Evolutionary conservation across 2,113 vertebrate species (phyloP).

Genomic region (Scopus umbretta): DNA sequence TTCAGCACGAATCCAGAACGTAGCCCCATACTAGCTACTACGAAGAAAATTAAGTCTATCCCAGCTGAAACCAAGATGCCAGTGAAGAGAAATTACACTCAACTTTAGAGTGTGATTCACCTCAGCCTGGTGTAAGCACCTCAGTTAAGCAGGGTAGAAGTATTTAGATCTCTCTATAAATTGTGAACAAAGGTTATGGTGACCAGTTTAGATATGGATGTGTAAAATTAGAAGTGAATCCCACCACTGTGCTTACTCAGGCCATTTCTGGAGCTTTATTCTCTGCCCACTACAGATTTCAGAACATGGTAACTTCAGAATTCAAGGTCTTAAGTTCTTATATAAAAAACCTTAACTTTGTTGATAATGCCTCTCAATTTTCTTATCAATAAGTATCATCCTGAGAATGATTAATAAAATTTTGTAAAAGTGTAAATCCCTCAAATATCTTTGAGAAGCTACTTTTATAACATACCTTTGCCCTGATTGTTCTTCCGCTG

Average conservation of each 20-base stretch:
- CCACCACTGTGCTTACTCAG: background rate
- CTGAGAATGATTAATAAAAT: background rate
- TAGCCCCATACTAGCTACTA: too few species aligned
- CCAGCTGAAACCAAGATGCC: too few species aligned
- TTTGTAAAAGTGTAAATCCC: background rate
- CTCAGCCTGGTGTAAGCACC: background rate
- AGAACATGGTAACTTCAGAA: background rate
- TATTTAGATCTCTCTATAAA: background rate
- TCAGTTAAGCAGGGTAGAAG: background rate
- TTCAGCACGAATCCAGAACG: too few species aligned
- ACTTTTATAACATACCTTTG: background rate
- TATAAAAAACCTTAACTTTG: background rate
- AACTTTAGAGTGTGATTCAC: background rate
- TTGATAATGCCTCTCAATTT: background rate
- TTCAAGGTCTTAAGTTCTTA: background rate
- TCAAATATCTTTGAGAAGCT: background rate
- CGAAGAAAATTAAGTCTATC: too few species aligned
- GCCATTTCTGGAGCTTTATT: background rate
- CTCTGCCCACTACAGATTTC: background rate
- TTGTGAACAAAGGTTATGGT: background rate
- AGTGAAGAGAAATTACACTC: background rate
- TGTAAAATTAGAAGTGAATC: background rate
- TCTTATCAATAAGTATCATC: background rate
- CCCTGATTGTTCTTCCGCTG: background rate
- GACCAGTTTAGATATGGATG: background rate